phyloP scores from a whole-genome alignment of 2,888 invertebrate genomes.

The Strigamia crassipes region DNA sequence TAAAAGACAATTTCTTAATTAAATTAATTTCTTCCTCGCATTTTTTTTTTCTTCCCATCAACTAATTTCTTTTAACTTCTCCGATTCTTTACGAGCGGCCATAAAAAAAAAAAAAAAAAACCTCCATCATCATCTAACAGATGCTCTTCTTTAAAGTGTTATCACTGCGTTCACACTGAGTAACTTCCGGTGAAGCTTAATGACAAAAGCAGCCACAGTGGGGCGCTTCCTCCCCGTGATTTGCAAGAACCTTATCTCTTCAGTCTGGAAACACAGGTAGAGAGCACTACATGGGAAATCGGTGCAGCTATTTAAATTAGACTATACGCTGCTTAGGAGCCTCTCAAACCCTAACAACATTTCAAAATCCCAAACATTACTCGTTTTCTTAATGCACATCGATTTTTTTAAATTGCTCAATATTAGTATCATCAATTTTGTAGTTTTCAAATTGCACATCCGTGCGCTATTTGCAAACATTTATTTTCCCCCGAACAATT shows the following conservation, averaged over 20 bases:
- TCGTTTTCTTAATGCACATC: too few relatives aligned
- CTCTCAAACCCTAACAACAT: neutral
- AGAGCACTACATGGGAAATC: neutral
- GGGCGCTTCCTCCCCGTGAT: neutral
- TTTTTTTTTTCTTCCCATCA: neutral
- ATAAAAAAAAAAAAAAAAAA: constrained; percentile 11
- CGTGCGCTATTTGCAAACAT: too few relatives aligned
- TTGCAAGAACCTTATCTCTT: constrained; percentile 21
- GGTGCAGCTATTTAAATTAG: constrained; percentile 5
- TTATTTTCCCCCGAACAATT: too few relatives aligned
- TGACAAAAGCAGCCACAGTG: constrained; percentile 21
- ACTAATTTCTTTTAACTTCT: neutral
- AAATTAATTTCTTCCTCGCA: constrained; percentile 2
- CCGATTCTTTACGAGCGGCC: neutral
- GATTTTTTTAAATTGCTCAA: too few relatives aligned
- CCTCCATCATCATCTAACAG: neutral
- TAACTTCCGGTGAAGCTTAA: constrained; percentile 21
- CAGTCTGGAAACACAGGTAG: neutral
- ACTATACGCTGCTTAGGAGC: neutral
- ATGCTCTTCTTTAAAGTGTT: constrained; percentile 21
- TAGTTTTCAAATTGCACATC: too few relatives aligned
- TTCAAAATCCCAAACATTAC: too few relatives aligned
- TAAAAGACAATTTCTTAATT: constrained; percentile 5
- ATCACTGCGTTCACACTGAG: constrained; percentile 13
- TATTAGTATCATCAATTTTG: too few relatives aligned